phyloP scores from a whole-genome alignment of 2,113 vertebrate species.

The Daboia siamensis region DNA sequence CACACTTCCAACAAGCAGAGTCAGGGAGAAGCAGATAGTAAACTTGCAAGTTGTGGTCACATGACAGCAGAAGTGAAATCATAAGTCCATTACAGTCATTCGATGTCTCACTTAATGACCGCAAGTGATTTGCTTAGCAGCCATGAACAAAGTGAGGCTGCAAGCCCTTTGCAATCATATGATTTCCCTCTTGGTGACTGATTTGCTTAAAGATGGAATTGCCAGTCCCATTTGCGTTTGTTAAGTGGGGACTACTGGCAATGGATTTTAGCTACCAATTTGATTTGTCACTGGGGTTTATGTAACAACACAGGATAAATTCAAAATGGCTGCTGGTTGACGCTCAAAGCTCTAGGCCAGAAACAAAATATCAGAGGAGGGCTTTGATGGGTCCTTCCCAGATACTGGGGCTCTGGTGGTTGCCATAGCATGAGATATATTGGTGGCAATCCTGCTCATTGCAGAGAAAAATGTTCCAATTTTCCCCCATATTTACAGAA shows the following conservation, averaged over 20 bases:
- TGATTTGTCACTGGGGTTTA: background rate
- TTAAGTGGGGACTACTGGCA: background rate
- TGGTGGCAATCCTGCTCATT: background rate
- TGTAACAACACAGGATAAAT: background rate
- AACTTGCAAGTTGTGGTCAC: background rate
- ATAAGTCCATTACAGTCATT: background rate
- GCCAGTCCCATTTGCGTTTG: background rate
- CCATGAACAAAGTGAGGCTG: background rate
- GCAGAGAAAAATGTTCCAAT: background rate
- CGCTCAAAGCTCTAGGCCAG: background rate
- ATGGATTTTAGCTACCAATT: background rate
- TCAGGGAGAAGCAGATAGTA: background rate
- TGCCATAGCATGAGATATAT: background rate
- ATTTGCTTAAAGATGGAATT: background rate
- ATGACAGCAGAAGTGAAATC: background rate
- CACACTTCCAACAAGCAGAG: background rate
- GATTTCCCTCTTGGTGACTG: background rate
- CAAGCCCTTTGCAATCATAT: background rate
- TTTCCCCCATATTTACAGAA: background rate
- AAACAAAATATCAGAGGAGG: background rate
- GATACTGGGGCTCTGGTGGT: background rate
- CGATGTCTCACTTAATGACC: background rate
- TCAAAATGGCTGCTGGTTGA: background rate
- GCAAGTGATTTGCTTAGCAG: background rate
- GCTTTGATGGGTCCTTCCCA: background rate